Base-by-base conservation (phyloP, 2,888 invertebrate genomes). In the Chymomyza procnemis region DNA sequence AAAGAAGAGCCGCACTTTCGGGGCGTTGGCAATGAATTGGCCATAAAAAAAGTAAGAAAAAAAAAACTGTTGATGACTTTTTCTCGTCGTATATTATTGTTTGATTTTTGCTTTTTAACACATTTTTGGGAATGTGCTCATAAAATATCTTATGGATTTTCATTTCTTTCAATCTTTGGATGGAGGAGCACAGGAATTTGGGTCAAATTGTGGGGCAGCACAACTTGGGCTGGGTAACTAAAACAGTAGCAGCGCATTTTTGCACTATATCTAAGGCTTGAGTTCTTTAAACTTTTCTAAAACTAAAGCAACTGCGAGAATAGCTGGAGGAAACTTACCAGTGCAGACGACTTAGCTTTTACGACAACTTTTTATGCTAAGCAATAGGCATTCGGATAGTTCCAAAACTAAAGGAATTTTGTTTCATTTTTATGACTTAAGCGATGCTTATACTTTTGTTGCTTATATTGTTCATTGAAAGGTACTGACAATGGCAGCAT, bases 321-420 rank as follows among this genome's bases (percentile, higher is more conserved):
- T 12, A 41, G 12, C 34, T 41, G 34, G 34, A 5, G 12, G 1
- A 12, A 34, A 12, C 3, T 41, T 12, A 41, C 2, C 34, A 26
- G 26, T 6, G 1, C 26, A 26, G 6, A 26, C n/a, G 30, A 30
- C 63, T 19, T 48, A 50, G 50, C 47, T 65, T 80, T 84, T 84
- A 81, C 69, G 75, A 66, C 60, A 66, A 69, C 79, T 78, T 70
- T 82, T 71, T 65, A 71, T 56, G 18, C 12, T 3, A 41, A 30
- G 6, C 65, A 56, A 41, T 41, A 3, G 34, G 12, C 12, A 12
- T 48, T 14, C 8, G 5, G 48, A 9, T 65, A 61, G 70, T 71
- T 66, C 81, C n/a, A n/a, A n/a, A 52, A 21, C 19, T 4, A 14
- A 54, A 56, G 74, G 74, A 81, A 79, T 81, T 81, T 81, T 81